Evolutionary conservation across 1,140 invertebrate species (phyloP).

Genomic region (Hesperophylax magnus): DNA sequence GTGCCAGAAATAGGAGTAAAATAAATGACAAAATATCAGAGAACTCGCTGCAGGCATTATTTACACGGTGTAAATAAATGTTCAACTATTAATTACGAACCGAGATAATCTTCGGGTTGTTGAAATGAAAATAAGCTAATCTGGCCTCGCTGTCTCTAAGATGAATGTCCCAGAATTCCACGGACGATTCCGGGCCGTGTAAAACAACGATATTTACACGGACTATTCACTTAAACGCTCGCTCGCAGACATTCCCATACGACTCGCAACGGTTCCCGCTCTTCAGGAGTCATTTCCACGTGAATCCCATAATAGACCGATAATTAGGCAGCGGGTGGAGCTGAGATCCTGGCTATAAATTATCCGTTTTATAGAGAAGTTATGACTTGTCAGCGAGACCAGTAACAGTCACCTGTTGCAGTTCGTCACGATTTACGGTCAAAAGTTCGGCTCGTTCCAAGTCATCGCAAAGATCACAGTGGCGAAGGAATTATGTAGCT

Average conservation of each 20-base stretch:
- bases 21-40: slow-evolving; percentile 47
- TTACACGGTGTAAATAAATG: slow-evolving; percentile 50
- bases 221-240: slow-evolving; percentile 30
- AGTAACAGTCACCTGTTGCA: slow-evolving; percentile 49
- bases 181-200: slow-evolving; percentile 36
- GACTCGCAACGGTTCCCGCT: neutral
- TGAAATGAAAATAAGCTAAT: slow-evolving; percentile 58
- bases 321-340: slow-evolving; percentile 26
- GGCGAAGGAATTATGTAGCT: neutral
- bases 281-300: neutral
- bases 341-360: slow-evolving; percentile 50
- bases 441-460: neutral
- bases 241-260: neutral
- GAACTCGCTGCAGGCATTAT: slow-evolving; percentile 29
- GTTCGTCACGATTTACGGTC: slow-evolving; percentile 48
- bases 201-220: slow-evolving; percentile 55
- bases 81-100: slow-evolving; percentile 50
- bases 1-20: slow-evolving; percentile 26
- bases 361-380: slow-evolving; percentile 56
- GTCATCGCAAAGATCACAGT: neutral
- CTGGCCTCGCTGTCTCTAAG: slow-evolving; percentile 46
- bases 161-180: slow-evolving; percentile 53
- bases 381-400: slow-evolving; percentile 56
- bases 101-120: slow-evolving; percentile 53
- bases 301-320: slow-evolving; percentile 41